A percentile compares a stretch with the other conserved stretches of the same genome.
Conservation (phyloP, 2,888 invertebrate species). For the Blera fallax region DNA sequence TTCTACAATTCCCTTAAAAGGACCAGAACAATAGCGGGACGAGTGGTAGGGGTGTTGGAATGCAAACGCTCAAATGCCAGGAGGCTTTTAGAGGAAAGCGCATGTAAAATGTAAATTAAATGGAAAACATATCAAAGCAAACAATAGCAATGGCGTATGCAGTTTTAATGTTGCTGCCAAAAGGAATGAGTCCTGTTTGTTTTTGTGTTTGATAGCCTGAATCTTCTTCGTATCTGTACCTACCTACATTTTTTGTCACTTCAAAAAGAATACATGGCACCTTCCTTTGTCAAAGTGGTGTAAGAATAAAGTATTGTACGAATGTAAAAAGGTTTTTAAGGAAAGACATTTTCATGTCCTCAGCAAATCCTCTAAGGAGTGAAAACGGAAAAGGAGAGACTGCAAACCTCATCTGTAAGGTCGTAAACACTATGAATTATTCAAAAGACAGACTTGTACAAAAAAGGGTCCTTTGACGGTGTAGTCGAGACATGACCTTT, state of each 20-base stretch:
- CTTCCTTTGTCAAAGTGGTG: neutral
- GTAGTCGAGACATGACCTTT: neutral
- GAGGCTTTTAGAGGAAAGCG: constrained; percentile 25
- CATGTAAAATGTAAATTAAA: constrained; percentile 62
- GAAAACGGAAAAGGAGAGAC: neutral
- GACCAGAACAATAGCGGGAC: constrained; percentile 21
- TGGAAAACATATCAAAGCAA: constrained; percentile 58
- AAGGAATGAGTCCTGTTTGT: constrained; percentile 57
- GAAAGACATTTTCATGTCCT: neutral
- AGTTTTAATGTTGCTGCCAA: constrained; percentile 62
- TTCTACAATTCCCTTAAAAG: neutral
- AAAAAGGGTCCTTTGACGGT: neutral
- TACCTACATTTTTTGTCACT: neutral
- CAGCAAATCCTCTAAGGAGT: neutral
- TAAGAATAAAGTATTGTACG: neutral
- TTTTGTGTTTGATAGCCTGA: constrained; percentile 45
- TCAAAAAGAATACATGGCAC: neutral
- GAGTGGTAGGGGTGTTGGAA: neutral
- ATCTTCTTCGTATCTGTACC: neutral
- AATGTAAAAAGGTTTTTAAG: neutral
- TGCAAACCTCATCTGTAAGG: constrained; percentile 11
- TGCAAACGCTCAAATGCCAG: neutral
- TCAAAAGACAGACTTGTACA: neutral
- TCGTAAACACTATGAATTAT: constrained; percentile 17
- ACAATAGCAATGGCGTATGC: constrained; percentile 54